A percentile compares a stretch with the other conserved stretches of the same genome.
Conservation (phyloP, 2,113 vertebrate genomes). For the Blennius ocellaris region DNA sequence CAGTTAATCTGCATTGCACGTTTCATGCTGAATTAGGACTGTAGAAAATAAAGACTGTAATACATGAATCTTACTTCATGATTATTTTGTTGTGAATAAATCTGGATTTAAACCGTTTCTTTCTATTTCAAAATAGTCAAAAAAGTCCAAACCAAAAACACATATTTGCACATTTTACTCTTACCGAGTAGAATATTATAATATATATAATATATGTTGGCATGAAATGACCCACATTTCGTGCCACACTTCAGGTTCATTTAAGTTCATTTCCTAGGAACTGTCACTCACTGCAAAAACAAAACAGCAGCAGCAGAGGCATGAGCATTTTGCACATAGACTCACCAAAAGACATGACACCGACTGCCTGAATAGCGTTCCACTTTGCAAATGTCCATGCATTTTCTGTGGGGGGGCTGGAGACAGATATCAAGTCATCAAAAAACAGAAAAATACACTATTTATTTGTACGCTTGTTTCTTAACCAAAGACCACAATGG, state of each 20-base stretch:
- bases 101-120: too few relatives aligned
- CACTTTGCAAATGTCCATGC: conserved; percentile 93
- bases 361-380: conserved; percentile 91
- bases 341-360: conserved; percentile 97
- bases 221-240: too few relatives aligned
- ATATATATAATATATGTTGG: too few relatives aligned
- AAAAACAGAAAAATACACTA: conserved; percentile 5
- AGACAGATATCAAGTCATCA: conserved; percentile 29
- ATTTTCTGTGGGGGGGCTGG: conserved; percentile 86
- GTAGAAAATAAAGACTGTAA: background rate
- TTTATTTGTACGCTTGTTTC: background rate
- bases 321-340: conserved; percentile 32
- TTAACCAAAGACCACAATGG: background rate
- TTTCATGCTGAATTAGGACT: background rate
- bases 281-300: too few relatives aligned
- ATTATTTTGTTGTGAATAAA: too few relatives aligned
- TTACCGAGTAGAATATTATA: too few relatives aligned
- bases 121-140: too few relatives aligned
- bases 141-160: too few relatives aligned
- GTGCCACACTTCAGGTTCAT: too few relatives aligned
- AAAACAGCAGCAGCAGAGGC: background rate
- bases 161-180: too few relatives aligned
- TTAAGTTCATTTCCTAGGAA: too few relatives aligned
- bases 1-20: background rate
- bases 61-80: background rate